Percentiles rank a stretch among this genome's conserved stretches.
Evolutionary conservation across 2,797 vertebrate species (phyloP).

Genomic region (Arrhamphus sclerolepis): DNA sequence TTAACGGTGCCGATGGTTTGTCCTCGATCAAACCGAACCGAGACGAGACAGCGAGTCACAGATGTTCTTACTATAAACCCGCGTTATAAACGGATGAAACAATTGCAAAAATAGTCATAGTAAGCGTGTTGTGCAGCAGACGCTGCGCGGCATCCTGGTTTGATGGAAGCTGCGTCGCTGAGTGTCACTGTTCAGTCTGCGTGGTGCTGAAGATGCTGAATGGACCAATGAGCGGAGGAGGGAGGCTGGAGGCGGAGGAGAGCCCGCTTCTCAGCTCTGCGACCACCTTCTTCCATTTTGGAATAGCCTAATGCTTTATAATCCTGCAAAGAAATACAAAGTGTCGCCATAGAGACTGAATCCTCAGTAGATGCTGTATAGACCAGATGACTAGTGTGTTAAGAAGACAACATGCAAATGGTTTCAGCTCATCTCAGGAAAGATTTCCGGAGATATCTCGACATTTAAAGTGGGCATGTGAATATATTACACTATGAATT

Average conservation of each 20-base stretch:
- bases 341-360: background rate
- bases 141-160: slow-evolving; percentile 43
- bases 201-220: slow-evolving; percentile 80
- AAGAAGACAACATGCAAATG: slow-evolving; percentile 11
- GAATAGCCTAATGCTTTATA: slow-evolving; percentile 29
- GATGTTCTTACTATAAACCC: slow-evolving; percentile 1
- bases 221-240: slow-evolving; percentile 67
- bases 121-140: slow-evolving; percentile 14
- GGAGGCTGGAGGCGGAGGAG: slow-evolving; percentile 62
- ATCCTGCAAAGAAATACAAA: slow-evolving; percentile 7
- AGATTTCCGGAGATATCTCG: background rate
- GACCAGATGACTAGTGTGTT: no score
- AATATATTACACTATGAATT: no score
- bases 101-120: slow-evolving; percentile 16
- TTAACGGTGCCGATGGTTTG: slow-evolving; percentile 11
- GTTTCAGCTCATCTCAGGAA: background rate
- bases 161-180: slow-evolving; percentile 23
- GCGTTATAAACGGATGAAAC: background rate
- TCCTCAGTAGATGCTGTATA: background rate
- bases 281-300: slow-evolving; percentile 50
- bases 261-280: slow-evolving; percentile 33
- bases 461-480: no score
- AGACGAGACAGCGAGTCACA: background rate
- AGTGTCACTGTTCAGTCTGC: slow-evolving; percentile 79
- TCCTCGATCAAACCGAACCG: slow-evolving; percentile 14